phyloP scores from a whole-genome alignment of 1,140 invertebrate genomes.

The Chionoecetes opilio region DNA sequence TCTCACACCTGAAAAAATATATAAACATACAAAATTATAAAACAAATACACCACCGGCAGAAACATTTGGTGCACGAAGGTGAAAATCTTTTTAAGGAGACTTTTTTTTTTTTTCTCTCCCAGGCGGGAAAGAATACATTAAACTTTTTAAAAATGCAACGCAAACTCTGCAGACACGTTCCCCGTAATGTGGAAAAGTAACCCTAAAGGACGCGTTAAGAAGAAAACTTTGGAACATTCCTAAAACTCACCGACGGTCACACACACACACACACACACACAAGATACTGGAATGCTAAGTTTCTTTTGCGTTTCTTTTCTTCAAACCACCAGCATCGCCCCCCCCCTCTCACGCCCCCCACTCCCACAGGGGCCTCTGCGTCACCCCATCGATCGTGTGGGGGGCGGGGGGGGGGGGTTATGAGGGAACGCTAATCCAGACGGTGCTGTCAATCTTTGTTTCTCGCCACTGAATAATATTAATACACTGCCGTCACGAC shows the following conservation, averaged over 20 bases:
- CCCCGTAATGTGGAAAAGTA: background rate
- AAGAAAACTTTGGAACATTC: background rate
- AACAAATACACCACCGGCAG: background rate
- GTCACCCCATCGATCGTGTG: background rate
- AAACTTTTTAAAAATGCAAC: slow-evolving; percentile 21
- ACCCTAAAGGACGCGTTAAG: background rate
- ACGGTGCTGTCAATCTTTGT: slow-evolving; percentile 5
- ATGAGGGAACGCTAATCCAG: background rate
- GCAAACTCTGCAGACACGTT: slow-evolving; percentile 12
- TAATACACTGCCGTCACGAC: background rate
- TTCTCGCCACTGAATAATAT: background rate
- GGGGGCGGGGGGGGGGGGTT: background rate
- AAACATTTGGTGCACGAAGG: background rate
- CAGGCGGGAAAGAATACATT: background rate
- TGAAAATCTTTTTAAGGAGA: background rate
- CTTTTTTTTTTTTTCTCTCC: background rate
- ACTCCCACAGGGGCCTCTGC: background rate
- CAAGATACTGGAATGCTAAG: background rate
- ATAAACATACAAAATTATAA: background rate
- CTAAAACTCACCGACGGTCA: background rate
- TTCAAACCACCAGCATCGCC: background rate
- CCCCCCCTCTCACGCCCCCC: background rate
- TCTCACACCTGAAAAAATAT: background rate
- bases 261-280: too few relatives aligned
- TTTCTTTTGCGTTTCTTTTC: background rate